Evolutionary conservation across 2,888 invertebrate genomes (phyloP).

Genomic region (Apodemia zela): DNA sequence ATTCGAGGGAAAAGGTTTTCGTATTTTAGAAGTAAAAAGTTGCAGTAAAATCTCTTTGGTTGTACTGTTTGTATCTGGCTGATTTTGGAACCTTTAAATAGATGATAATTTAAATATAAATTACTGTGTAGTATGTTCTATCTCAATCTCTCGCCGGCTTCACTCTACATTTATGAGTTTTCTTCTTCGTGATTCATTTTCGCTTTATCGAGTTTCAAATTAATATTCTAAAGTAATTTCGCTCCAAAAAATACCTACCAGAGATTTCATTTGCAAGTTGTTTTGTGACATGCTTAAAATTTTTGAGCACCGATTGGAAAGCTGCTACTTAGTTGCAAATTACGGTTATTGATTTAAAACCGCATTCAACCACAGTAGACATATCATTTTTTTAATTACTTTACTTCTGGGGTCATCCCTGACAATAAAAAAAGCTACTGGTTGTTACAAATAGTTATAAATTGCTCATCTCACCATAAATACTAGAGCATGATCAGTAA

Average conservation of each 20-base stretch:
- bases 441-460: background rate
- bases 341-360: background rate
- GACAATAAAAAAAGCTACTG: conserved; percentile 1
- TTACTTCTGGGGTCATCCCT: background rate
- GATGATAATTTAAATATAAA: too few species aligned
- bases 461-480: background rate
- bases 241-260: background rate
- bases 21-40: too few species aligned
- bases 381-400: background rate
- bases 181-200: too few species aligned
- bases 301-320: background rate
- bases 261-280: background rate
- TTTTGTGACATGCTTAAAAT: background rate
- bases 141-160: too few species aligned
- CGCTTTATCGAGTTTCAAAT: too few species aligned
- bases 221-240: too few species aligned
- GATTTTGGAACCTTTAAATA: too few species aligned
- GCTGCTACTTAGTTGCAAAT: background rate
- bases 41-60: too few species aligned
- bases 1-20: too few species aligned
- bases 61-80: too few species aligned
- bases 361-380: background rate
- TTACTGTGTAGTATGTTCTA: too few species aligned
- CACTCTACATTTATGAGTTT: too few species aligned
- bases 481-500: background rate